Evolutionary conservation across 2,888 invertebrate species (phyloP), one percentile per base, ranked within the genome.

Genomic region (Polymixis flavicincta): DNA sequence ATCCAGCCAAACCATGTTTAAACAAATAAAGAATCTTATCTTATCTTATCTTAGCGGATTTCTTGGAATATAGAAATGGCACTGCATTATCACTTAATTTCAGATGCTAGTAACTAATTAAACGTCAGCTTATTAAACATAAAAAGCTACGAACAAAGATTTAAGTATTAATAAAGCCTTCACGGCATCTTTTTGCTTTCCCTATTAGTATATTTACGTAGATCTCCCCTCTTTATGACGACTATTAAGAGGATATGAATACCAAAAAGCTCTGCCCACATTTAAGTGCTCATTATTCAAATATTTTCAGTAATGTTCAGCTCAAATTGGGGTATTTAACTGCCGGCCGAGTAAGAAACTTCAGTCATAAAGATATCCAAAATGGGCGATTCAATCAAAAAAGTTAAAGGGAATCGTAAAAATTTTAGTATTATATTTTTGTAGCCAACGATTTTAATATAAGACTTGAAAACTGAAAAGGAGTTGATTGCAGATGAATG

Each of bases 371-470:
- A 85, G 79, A 87, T 76, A 82, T 85, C 67, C 75, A 87, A 82
- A 79, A 85, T 79, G 85, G 82, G 69, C 37, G 76, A 85, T 87
- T 79, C 82, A 87, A 87, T 85, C 85, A 85, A 87, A 87, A 86
- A 85, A 79, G 61, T 85, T 79, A 45, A 76, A 72, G 22, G 32
- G 71, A 78, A 78, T 74, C 82, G 87, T 87, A 85, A 87, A 85
- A 85, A 66, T 37, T 63, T 71, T 74, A 76, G 61, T 78, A 74
- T 76, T 60, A 75, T 74, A 82, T 84, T 87, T 85, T 79, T 82
- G 61, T 65, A 65, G 63, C 42, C 63, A 50, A 70, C 66, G 64
- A 65, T 85, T 85, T 78, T 73, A 67, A 78, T 86, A 74, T 69
- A 54, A 68, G 45, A 66, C 7, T 74, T 84, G 50, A 60, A 86